Base-by-base conservation (phyloP, 2,888 invertebrate species). In the Cataglyphis livida region DNA sequence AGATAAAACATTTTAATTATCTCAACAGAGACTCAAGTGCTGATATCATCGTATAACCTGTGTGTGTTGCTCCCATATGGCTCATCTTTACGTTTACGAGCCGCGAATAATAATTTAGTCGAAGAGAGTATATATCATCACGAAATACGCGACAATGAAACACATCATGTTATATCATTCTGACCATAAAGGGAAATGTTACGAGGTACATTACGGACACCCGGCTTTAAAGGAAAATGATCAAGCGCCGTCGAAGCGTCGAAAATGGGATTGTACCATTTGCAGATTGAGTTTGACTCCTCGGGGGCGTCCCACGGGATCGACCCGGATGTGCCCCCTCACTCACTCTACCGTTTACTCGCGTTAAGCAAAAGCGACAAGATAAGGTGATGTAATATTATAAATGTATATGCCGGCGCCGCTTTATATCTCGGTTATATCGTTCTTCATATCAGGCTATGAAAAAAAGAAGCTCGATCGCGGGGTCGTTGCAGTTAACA, bases 271-370 rank as follows among this genome's bases (percentile, higher is more conserved):
- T 83, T 74, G 84, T 82, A 79, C 84, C 88, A 88, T 89, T 88
- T 90, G 84, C 81, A 84, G 90, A 90, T 89, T 85, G 87, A 82
- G 90, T 86, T 90, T 86, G 83, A 84, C 84, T 87, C 65, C 82
- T 82, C 59, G 57, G 61, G 68, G 66, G 32, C 32, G 32, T 41
- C 82, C 76, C 81, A 4, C 10, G 66, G 74, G 79, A 79, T 75
- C 66, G 62, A 62, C 61, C 74, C 79, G 88, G 82, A 88, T 86
- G 78, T 85, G 51, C 62, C 71, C 71, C 51, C 62, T 7, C 28
- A 66, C 70, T 54, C 66, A 32, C 41, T 28, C 82, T 71, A 76
- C 82, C 62, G 61, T 84, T 78, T 82, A 71, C 83, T 74, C 54
- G 70, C 81, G 62, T 73, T 73, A 44, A 73, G 82, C 62, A 68